Evolutionary conservation across 2,113 vertebrate genomes (phyloP), one percentile per base, ranked within the genome.

Genomic region (Ptilorrhoa leucosticta): DNA sequence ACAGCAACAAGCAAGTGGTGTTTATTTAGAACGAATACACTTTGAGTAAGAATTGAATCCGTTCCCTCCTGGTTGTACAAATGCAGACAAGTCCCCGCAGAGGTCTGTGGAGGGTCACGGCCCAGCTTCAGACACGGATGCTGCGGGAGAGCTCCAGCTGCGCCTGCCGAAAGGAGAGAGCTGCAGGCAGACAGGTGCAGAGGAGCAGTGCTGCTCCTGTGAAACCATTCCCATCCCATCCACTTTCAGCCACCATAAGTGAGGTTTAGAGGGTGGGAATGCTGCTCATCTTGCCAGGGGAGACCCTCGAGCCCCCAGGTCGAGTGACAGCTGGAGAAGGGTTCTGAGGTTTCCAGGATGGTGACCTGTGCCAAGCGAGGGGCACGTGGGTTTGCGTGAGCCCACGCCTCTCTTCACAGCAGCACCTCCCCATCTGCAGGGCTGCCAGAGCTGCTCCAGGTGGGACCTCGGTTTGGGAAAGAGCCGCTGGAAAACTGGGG

Each of bases 11-110:
- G 76, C 83, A 89, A 93, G 78, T 45, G 70, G 19, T 90, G 72
- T 90, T 95, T 81, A 54, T 89, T 94, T 81, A 89, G 83, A 75
- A 81, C 83, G 95, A 93, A 95, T 87, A 75, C 79, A 89, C 64
- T 68, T 88, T 31, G 88, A 64, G 45, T 83, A 68, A 78, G 82
- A 35, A 56, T 30, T 64, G 20, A 78, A 70, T 54, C 20, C 0
- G 0, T 86, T 88, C 64, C 56, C 68, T 88, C 40, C 68, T 78
- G 70, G n/a, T 13, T 84, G 71, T 51, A 56, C 39, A 77, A 92
- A 75, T 40, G 64, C 22, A 86, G 79, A 37, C 28, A 12, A 18
- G 57, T 69, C 56, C 50, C 37, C 37, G 0, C 56, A 54, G 80
- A 40, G 48, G 6, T 37, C 22, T 76, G 28, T 8, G 35, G 33